phyloP scores from a whole-genome alignment of 2,113 vertebrate species.

The Mastomys coucha region DNA sequence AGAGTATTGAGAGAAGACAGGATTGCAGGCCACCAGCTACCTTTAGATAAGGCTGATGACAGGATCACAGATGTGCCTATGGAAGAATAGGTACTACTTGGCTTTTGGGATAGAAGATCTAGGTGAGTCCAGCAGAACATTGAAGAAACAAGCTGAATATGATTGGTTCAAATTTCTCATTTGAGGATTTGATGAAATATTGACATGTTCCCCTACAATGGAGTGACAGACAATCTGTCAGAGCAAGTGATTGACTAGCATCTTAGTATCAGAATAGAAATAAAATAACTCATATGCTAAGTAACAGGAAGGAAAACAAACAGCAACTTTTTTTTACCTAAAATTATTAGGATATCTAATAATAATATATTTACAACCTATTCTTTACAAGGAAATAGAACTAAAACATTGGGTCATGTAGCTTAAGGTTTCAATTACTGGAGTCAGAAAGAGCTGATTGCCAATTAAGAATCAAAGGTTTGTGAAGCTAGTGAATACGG shows the following conservation, averaged over 20 bases:
- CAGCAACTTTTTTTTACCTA: neutral
- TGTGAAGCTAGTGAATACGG: neutral
- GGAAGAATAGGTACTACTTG: fast-evolving
- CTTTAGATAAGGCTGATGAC: neutral
- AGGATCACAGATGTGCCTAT: neutral
- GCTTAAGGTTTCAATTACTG: neutral
- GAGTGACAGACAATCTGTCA: neutral
- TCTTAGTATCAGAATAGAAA: neutral
- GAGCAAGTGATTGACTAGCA: neutral
- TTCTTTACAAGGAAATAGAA: neutral
- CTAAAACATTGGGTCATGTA: neutral
- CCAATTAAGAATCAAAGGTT: neutral
- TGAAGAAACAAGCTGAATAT: neutral
- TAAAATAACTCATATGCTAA: neutral
- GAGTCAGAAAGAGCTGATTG: neutral
- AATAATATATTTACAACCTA: neutral
- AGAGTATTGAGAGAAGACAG: neutral
- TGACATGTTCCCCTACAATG: neutral
- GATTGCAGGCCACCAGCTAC: neutral
- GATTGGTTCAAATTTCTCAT: neutral
- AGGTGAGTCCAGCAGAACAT: neutral
- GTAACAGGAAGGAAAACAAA: fast-evolving
- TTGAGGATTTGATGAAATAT: neutral
- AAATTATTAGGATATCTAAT: neutral
- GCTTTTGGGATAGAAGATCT: neutral